A percentile compares a stretch with the other conserved stretches of the same genome.
Evolutionary conservation across 2,113 vertebrate species (phyloP).

Genomic region (Aix galericulata): DNA sequence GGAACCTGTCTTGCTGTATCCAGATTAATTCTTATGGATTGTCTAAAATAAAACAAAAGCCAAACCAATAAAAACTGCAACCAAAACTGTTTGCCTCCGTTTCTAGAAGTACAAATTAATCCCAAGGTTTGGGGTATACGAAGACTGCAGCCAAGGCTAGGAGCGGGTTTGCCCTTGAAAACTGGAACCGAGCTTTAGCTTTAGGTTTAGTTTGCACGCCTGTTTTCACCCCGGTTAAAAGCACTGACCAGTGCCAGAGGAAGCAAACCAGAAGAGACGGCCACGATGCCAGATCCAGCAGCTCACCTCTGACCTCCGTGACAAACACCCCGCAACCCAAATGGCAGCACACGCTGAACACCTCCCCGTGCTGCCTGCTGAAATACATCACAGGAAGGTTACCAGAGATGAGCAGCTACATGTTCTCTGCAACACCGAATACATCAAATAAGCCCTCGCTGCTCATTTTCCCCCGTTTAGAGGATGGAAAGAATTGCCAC

Average conservation of each 20-base stretch:
- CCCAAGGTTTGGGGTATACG: background rate
- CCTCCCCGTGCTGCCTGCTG: background rate
- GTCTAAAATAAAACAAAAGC: background rate
- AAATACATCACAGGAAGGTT: background rate
- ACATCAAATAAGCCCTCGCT: accelerated
- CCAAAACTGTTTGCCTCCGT: background rate
- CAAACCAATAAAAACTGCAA: background rate
- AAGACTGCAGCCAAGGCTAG: background rate
- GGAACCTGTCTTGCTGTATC: background rate
- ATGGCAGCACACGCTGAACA: no score
- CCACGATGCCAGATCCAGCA: background rate
- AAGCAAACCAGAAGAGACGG: background rate
- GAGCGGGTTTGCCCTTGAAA: background rate
- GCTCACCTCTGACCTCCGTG: background rate
- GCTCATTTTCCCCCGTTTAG: background rate
- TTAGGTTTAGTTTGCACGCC: background rate
- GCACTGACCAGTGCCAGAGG: background rate
- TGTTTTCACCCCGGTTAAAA: background rate
- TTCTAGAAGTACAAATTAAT: background rate
- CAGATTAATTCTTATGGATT: background rate
- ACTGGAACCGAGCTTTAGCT: background rate
- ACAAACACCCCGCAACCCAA: background rate
- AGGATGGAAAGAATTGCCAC: background rate
- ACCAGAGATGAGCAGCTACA: background rate
- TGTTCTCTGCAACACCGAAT: background rate